Conservation (phyloP, 1,140 invertebrate species). For the Diorhabda elongata region DNA sequence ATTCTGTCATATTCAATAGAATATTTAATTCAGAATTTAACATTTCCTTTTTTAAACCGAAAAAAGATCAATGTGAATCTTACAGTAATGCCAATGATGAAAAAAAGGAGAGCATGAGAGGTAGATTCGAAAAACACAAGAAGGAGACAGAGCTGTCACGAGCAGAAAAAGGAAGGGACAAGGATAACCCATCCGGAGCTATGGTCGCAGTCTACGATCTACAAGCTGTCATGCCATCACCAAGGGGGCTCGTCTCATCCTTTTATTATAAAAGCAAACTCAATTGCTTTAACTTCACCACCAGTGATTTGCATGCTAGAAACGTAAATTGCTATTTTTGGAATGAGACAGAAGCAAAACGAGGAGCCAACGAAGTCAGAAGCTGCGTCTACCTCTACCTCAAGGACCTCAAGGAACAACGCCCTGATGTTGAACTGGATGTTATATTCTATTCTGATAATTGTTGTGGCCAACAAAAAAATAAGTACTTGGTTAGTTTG, state of each 20-base stretch:
- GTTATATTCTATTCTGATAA: slow-evolving; percentile 44
- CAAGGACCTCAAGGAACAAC: slow-evolving; percentile 21
- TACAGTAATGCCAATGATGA: slow-evolving; percentile 16
- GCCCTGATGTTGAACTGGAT: slow-evolving; percentile 20
- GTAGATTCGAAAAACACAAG: slow-evolving; percentile 13
- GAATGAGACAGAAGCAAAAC: slow-evolving; percentile 31
- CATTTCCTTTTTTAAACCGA: too few species aligned
- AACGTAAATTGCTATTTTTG: slow-evolving; percentile 38
- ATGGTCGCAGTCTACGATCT: slow-evolving; percentile 43
- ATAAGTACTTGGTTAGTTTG: slow-evolving; percentile 41
- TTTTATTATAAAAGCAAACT: slow-evolving; percentile 45
- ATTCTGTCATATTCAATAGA: too few species aligned
- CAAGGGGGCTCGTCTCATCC: slow-evolving; percentile 38
- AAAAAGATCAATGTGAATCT: neutral
- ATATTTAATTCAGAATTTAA: too few species aligned
- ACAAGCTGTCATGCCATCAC: slow-evolving; percentile 42
- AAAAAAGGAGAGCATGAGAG: slow-evolving; percentile 12
- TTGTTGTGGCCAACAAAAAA: slow-evolving; percentile 46
- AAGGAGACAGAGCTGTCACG: slow-evolving; percentile 16
- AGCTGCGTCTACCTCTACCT: slow-evolving; percentile 36
- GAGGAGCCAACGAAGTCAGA: slow-evolving; percentile 39
- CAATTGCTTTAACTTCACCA: slow-evolving; percentile 40
- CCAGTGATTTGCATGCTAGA: slow-evolving; percentile 36
- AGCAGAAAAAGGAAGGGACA: slow-evolving; percentile 12
- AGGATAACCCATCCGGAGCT: slow-evolving; percentile 11